Evolutionary conservation across 2,113 vertebrate genomes (phyloP), one percentile per base, ranked within the genome.

Genomic region (Oenanthe oenanthe): DNA sequence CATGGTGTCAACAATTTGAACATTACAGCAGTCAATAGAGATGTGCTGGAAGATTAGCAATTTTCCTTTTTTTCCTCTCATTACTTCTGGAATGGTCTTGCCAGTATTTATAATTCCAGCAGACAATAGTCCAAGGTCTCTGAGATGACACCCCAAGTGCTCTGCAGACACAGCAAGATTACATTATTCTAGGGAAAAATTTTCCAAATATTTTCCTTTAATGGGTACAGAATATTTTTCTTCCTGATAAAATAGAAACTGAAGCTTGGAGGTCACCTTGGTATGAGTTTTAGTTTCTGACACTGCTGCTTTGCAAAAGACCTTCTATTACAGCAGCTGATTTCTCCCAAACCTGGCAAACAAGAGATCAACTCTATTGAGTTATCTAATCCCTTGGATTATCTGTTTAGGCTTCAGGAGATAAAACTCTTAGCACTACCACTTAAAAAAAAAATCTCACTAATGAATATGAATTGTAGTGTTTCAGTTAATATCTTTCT

Each of bases 401-500:
- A 74, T 6, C 7, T 48, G 1, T 75, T 93, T n/a, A 53, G n/a
- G 20, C 26, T 75, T 73, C 42, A 65, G 42, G 10, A 94, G 12
- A 54, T 38, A 42, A 73, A 92, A 61, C 2, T 43, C 1, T 43
- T 71, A 72, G 3, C 25, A 20, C 3, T 66, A 14, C 8, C 10
- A 47, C 13, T 73, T 54, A 50, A 38, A 20, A 34, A 51, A n/a
- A 42, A 6, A 5, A 60, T 72, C 29, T 79, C 36, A 19, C 3
- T 76, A 57, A 85, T 38, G 8, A 88, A 36, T 17, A 85, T 38
- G 10, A 88, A 36, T 17, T 43, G 6, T 13, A 73, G 19, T n/a
- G 10, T 21, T 93, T 60, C 21, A n/a, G 25, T 67, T 91, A 92
- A 77, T 63, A 81, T 68, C 43, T 77, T 88, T 88, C 72, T 76